Conservation (phyloP, 2,113 vertebrate species). For the Barnardius zonarius region DNA sequence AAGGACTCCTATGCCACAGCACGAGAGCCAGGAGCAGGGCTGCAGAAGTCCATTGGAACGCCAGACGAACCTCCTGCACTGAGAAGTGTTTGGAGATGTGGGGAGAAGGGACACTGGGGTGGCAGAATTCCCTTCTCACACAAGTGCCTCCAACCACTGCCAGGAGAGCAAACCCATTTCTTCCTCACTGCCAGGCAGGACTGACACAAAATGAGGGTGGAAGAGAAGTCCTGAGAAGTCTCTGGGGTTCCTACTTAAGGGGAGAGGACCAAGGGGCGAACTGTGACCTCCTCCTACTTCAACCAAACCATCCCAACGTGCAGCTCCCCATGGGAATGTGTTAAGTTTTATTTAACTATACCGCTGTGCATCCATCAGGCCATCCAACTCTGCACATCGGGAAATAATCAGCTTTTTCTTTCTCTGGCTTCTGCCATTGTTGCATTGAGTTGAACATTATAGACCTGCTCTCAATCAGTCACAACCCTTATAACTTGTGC, state of each 20-base stretch:
- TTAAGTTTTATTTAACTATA: background rate
- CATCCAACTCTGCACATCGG: background rate
- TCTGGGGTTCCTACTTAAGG: background rate
- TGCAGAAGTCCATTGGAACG: rapidly evolving
- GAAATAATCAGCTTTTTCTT: background rate
- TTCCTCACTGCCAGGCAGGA: background rate
- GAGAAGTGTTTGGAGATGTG: background rate
- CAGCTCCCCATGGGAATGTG: background rate
- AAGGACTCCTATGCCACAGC: background rate
- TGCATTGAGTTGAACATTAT: background rate
- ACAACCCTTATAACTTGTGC: background rate
- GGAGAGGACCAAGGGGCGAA: background rate
- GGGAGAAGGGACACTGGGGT: background rate
- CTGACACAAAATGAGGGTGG: background rate
- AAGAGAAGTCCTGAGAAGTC: background rate
- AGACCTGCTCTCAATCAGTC: background rate
- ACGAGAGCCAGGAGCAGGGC: rapidly evolving
- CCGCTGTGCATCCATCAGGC: background rate
- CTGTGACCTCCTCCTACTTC: background rate
- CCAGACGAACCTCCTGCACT: background rate
- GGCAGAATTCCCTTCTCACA: background rate
- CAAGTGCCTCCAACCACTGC: background rate
- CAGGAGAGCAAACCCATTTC: background rate
- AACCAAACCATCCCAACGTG: background rate
- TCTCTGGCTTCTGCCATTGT: background rate